A percentile compares a stretch with the other conserved stretches of the same genome.
These are phyloP conservation scores for Drosophila percnosoma DNA, from an alignment of 2,888 invertebrate genomes.

Conservation along the genomic window DNA sequence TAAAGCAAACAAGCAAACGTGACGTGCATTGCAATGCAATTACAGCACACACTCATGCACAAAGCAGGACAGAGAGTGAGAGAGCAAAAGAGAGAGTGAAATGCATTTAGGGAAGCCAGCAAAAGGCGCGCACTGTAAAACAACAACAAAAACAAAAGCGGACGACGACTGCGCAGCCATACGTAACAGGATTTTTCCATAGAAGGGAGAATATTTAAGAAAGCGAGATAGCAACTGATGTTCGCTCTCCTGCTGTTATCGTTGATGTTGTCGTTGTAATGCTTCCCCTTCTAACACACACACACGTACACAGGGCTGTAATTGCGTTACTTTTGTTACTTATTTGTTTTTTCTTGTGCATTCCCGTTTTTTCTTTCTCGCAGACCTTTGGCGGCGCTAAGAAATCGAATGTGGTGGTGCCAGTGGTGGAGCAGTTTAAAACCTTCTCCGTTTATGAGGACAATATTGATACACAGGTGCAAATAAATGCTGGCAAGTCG, in stretches of 20 bases:
- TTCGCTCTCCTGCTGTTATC: conserved; percentile 20
- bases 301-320: conserved; percentile 9
- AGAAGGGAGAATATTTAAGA: conserved; percentile 16
- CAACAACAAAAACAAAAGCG: conserved; percentile 32
- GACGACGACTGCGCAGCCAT: conserved; percentile 23
- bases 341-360: conserved; percentile 11
- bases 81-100: conserved; percentile 21
- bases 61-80: neutral
- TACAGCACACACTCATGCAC: conserved; percentile 30
- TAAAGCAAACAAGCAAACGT: conserved; percentile 37
- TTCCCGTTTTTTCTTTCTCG: conserved; percentile 12
- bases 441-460: conserved; percentile 92
- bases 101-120: conserved; percentile 51
- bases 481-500: conserved; percentile 35
- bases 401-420: conserved; percentile 81
- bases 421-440: conserved; percentile 90
- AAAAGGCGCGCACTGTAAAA: conserved; percentile 61
- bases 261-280: conserved; percentile 21
- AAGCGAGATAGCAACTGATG: conserved; percentile 29
- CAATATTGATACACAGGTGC: conserved; percentile 68
- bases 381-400: conserved; percentile 76
- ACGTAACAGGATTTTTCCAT: conserved; percentile 61
- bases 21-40: conserved; percentile 45
- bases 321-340: conserved; percentile 16
- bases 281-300: conserved; percentile 22